Evolutionary conservation across 2,113 vertebrate genomes (phyloP), one percentile per base, ranked within the genome.

Genomic region (Austrofundulus limnaeus): DNA sequence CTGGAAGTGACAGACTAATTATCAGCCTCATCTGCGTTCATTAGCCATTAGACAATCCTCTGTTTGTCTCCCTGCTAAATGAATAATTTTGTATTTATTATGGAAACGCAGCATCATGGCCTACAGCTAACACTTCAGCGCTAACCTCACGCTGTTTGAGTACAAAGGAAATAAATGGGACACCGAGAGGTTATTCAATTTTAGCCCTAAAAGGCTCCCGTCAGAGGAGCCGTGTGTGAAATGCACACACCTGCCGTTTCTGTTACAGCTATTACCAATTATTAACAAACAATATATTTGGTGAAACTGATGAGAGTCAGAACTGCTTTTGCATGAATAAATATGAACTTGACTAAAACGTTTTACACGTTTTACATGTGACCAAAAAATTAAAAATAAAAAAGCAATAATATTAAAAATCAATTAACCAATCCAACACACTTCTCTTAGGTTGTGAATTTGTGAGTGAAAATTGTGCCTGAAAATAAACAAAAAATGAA

Each of bases 11-110:
- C 92, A 92, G 90, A 85, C 91, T 93, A 92, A 93, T 93, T 92
- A 93, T 91, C 84, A 87, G 88, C 76, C 84, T 81, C 87, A 84
- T 84, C 78, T 85, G 88, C 82, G 88, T 91, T 93, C 91, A 93
- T 93, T 93, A 91, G 85, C 88, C 89, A 90, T 93, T 92, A 93
- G 91, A 93, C 90, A 90, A 90, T 90, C 82, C 90, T 88, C 88
- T 90, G 90, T 91, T 92, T 89, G 88, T 91, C 90, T 81, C 90
- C 88, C 87, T 86, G 80, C 91, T 92, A 92, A 93, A 92, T 92
- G 91, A 93, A 92, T 94, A 91, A 93, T 93, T 92, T 90, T 92
- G 92, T 91, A 91, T 92, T 88, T 90, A 93, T 93, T 92, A 93
- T 80, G 77, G 88, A 71, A 90, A 88, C 90, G 88, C 78, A 91